Base-by-base conservation (phyloP, 1,140 invertebrate genomes). In the Lerema accius region DNA sequence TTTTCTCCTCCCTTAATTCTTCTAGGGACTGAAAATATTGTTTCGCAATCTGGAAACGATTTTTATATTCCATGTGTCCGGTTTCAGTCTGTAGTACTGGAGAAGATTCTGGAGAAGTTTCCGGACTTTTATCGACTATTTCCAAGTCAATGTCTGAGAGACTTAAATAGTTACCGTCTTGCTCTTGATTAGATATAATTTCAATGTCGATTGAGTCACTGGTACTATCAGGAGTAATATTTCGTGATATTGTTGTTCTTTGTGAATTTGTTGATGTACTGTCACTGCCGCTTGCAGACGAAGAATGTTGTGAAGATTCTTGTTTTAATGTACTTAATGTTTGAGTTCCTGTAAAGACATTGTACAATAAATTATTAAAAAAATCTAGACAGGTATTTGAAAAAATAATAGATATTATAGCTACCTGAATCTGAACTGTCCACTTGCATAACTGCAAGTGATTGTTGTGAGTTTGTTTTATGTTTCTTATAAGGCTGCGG, bases 11-110 rank as follows among this genome's bases (percentile, higher is more conserved):
- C 63, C 82, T 79, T 7, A 90, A 60, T 56, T 89, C 89, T 76
- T 91, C 90, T 19, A 91, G 61, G 0, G 86, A 90, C 70, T 92
- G 82, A 56, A 92, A 92, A 60, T 80, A 92, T 70, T 89, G 64
- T 60, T 86, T 91, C 15, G 91, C 89, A 59, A 78, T 73, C 73
- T 84, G 82, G 61, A 92, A 92, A 15, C 90, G 77, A 64, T 83
- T 82, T 70, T 90, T 92, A 55, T 91, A 92, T 50, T 87, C 84
- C 23, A 75, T 65, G 9, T 82, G 73, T 39, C 49, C 58, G 15
- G 59, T 65, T 65, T 79, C 79, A 11, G 46, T 59, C 46, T 80
- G 69, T 13, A 62, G 65, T 67, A 79, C 68, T 23, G 76, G 69
- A 14, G 73, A 56, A 17, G 67, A 62, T 66, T 82, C 77, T n/a